A percentile compares a stretch with the other conserved stretches of the same genome.
phyloP scores from a whole-genome alignment of 2,888 invertebrate genomes.

The Scrobipalpa costella region DNA sequence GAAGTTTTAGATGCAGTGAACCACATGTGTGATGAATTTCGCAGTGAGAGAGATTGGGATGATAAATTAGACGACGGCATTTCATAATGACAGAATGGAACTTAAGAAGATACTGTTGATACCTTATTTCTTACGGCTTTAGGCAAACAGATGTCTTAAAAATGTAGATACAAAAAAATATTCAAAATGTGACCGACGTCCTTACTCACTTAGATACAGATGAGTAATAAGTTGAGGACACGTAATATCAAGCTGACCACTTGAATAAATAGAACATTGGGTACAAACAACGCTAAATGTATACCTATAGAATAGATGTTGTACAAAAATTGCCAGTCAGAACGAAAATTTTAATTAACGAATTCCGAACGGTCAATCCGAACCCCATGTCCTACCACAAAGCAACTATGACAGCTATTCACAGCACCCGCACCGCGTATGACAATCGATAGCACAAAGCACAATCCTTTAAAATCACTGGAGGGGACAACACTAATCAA shows the following conservation, averaged over 20 bases:
- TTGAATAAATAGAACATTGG: slow-evolving; percentile 13
- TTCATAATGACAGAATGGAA: neutral
- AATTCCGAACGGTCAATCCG: slow-evolving; percentile 56
- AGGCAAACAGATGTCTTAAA: neutral
- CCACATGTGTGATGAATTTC: slow-evolving; percentile 9
- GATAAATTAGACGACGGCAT: neutral
- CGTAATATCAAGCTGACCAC: slow-evolving; percentile 17
- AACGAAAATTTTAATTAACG: slow-evolving; percentile 61
- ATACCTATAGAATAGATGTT: neutral
- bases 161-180: neutral
- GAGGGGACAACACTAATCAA: slow-evolving; percentile 40
- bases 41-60: neutral
- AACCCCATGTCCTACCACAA: slow-evolving; percentile 52
- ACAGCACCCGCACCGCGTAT: slow-evolving; percentile 39
- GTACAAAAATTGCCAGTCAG: slow-evolving; percentile 39
- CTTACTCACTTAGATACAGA: neutral
- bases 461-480: slow-evolving; percentile 52
- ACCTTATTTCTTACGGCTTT: neutral
- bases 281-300: neutral
- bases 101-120: neutral
- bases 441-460: slow-evolving; percentile 40
- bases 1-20: slow-evolving; percentile 6
- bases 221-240: neutral
- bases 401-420: slow-evolving; percentile 65
- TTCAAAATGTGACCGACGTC: neutral